Base-by-base conservation (phyloP, 2,113 vertebrate species). In the Tachuris rubrigastra region DNA sequence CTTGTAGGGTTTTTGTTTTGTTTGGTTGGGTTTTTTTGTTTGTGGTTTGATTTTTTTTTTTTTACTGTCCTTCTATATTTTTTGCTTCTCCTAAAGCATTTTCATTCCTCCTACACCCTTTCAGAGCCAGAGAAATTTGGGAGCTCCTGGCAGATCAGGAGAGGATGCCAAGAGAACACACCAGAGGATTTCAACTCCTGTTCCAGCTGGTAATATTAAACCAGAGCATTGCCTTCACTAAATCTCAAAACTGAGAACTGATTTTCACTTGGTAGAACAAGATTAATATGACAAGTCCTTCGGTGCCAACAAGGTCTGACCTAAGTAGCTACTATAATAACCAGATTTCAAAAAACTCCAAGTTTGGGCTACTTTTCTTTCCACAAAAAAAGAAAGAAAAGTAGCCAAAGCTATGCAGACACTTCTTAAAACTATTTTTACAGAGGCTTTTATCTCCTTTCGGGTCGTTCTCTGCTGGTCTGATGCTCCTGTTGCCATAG, bases 401-500 rank as follows among this genome's bases (percentile, higher is more conserved):
- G 76, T 77, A 73, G 59, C 19, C 63, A 59, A 67, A 87, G 35
- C 85, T 60, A 56, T 56, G 85, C 52, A 91, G 63, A 21, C 1
- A 27, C 65, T 75, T 71, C 90, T 89, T 52, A 8, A 47, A 93
- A 90, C 86, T 96, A 81, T 92, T 95, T 95, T 81, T 86, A 56
- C 6, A 52, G 39, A 84, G 39, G 76, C 39, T 93, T 97, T 97
- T 89, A 75, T 90, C 86, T 92, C 69, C 68, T 85, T 87, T 78
- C 80, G 84, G 86, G 93, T 81, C 65, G 1, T 96, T 93, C 86
- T 92, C 55, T 68, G 93, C 89, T 93, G 93, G 91, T 67, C 94
- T 93, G 96, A 95, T 93, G 95, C 89, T 97, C 91, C 76, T 89
- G 95, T 97, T 97, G 86, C 94, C 89, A 95, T 95, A 39, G 96